Conservation (phyloP, 2,113 vertebrate species). For the Carettochelys insculpta region DNA sequence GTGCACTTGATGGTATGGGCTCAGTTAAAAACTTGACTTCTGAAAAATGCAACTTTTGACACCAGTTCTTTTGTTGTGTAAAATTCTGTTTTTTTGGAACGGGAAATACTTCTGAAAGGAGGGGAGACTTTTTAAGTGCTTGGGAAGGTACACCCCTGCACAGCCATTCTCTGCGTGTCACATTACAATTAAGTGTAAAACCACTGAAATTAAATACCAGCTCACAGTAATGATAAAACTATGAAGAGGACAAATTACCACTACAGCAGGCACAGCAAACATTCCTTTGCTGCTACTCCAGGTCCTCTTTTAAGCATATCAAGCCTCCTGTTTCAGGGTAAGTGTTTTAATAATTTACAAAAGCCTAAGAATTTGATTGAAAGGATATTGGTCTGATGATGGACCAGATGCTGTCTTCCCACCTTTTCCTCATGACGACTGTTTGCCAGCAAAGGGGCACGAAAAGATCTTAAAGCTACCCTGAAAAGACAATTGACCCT, state of each 20-base stretch:
- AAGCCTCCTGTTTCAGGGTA: conserved; percentile 34
- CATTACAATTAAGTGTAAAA: neutral
- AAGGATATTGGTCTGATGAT: neutral
- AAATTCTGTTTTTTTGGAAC: neutral
- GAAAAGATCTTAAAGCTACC: neutral
- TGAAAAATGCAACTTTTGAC: neutral
- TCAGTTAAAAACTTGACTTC: neutral
- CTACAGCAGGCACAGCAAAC: neutral
- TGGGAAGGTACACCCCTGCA: neutral
- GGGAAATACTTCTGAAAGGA: neutral
- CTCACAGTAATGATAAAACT: conserved; percentile 15
- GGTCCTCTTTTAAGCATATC: neutral
- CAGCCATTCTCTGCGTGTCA: neutral
- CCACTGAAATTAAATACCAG: conserved; percentile 17
- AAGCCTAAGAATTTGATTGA: conserved; percentile 22
- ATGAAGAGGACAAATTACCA: conserved; percentile 29
- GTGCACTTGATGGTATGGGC: neutral
- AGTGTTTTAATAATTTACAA: too few relatives aligned
- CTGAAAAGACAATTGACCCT: neutral
- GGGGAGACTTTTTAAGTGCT: neutral
- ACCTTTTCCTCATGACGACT: neutral
- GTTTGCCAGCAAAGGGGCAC: neutral
- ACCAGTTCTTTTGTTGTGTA: neutral
- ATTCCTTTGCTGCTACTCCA: neutral
- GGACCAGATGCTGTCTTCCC: neutral